These are phyloP conservation scores for Andricus grossulariae DNA, from an alignment of 1,140 invertebrate genomes.

Conservation along the genomic window DNA sequence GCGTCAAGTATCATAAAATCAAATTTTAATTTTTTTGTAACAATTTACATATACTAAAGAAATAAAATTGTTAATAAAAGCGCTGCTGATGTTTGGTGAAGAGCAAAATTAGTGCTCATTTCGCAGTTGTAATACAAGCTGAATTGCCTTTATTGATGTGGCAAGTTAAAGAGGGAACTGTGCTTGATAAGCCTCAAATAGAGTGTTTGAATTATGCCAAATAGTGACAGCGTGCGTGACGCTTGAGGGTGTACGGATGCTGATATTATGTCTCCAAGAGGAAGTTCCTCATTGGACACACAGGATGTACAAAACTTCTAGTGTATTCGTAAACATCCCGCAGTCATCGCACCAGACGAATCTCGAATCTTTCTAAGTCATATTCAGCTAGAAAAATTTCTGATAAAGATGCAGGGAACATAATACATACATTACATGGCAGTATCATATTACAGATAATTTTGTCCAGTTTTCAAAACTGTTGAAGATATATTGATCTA, in stretches of 20 bases:
- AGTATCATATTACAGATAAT: too few relatives aligned
- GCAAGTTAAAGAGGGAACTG: neutral
- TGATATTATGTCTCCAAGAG: conserved; percentile 49
- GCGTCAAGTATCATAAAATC: too few relatives aligned
- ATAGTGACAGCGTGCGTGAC: neutral
- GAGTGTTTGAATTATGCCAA: conserved; percentile 12
- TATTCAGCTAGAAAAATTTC: too few relatives aligned
- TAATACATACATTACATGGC: too few relatives aligned
- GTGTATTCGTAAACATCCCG: too few relatives aligned
- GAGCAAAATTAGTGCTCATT: neutral
- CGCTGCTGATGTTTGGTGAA: neutral
- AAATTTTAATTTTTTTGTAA: too few relatives aligned
- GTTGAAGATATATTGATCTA: too few relatives aligned
- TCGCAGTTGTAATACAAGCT: neutral
- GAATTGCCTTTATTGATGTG: conserved; percentile 8
- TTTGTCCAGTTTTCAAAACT: too few relatives aligned
- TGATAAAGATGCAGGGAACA: too few relatives aligned
- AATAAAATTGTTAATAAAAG: too few relatives aligned
- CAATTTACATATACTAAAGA: too few relatives aligned
- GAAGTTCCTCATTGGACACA: conserved; percentile 60
- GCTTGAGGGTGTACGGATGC: conserved; percentile 33
- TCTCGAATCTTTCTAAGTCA: neutral
- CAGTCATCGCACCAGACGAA: neutral
- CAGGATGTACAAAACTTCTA: conserved; percentile 57
- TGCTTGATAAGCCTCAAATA: neutral